Conservation (phyloP, 2,888 invertebrate species). For the Drepanosiphum platanoidis region DNA sequence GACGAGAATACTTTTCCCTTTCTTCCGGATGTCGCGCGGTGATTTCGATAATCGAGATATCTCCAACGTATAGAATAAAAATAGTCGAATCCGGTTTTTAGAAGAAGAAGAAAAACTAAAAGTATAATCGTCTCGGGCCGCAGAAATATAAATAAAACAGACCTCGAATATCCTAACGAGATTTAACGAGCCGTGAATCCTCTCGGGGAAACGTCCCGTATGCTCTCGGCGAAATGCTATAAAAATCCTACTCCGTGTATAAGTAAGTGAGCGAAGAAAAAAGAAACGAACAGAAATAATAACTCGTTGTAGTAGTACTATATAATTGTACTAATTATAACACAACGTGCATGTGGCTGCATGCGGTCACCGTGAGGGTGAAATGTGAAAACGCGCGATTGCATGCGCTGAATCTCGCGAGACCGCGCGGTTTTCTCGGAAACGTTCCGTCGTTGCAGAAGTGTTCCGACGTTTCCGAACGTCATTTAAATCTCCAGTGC, state of each 20-base stretch:
- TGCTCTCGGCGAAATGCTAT: background rate
- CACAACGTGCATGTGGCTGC: slow-evolving; percentile 30
- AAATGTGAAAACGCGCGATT: background rate
- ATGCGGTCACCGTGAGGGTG: slow-evolving; percentile 24
- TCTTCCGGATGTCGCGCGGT: no score
- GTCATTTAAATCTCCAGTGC: slow-evolving; percentile 6
- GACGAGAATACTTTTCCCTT: no score
- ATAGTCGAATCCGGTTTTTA: no score
- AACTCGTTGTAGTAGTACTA: background rate
- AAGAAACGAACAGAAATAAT: no score
- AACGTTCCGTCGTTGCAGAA: background rate
- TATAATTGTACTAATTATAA: slow-evolving; percentile 4
- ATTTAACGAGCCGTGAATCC: no score
- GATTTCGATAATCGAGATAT: no score
- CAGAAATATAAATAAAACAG: no score
- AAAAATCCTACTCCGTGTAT: background rate
- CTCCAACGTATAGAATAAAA: no score
- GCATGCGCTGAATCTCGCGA: background rate
- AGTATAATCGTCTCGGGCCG: no score
- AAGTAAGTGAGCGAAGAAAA: background rate
- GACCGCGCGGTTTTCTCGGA: background rate
- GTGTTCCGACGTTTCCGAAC: background rate
- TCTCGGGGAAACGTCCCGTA: no score
- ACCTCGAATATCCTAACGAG: no score
- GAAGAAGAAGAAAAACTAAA: no score